phyloP scores from a whole-genome alignment of 64 coral and sea anemone genomes.

The Stylophora pistillata region DNA sequence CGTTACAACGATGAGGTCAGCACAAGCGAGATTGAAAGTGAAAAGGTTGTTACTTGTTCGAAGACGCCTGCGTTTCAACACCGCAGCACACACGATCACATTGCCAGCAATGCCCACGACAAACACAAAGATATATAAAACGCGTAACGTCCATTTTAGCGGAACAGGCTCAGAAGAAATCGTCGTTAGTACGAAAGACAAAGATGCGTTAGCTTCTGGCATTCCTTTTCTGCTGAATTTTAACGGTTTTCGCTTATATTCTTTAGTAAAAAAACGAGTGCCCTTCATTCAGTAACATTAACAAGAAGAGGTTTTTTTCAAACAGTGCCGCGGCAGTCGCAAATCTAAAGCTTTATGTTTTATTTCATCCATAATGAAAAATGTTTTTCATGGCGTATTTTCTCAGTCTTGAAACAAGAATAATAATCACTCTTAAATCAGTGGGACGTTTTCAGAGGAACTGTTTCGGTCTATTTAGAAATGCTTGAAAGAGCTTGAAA shows the following conservation, averaged over 20 bases:
- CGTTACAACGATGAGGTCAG: slow-evolving; percentile 72
- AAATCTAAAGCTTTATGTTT: neutral
- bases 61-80: slow-evolving; percentile 58
- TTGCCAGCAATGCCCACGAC: slow-evolving; percentile 70
- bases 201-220: neutral
- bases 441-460: slow-evolving; percentile 1
- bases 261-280: neutral
- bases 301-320: neutral
- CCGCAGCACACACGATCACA: slow-evolving; percentile 64
- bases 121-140: slow-evolving; percentile 76
- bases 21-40: slow-evolving; percentile 73
- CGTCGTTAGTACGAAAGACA: neutral
- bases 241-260: neutral
- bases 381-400: neutral
- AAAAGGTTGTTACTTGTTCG: slow-evolving; percentile 84
- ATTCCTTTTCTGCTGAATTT: neutral
- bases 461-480: neutral
- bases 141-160: slow-evolving; percentile 76
- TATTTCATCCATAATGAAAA: slow-evolving; percentile 24
- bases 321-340: neutral
- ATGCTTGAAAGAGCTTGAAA: neutral
- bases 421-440: neutral
- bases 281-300: neutral
- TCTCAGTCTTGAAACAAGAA: slow-evolving; percentile 3
- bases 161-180: slow-evolving; percentile 30